Evolutionary conservation across 2,113 vertebrate genomes (phyloP).

Genomic region (Phylloscopus whistleri): DNA sequence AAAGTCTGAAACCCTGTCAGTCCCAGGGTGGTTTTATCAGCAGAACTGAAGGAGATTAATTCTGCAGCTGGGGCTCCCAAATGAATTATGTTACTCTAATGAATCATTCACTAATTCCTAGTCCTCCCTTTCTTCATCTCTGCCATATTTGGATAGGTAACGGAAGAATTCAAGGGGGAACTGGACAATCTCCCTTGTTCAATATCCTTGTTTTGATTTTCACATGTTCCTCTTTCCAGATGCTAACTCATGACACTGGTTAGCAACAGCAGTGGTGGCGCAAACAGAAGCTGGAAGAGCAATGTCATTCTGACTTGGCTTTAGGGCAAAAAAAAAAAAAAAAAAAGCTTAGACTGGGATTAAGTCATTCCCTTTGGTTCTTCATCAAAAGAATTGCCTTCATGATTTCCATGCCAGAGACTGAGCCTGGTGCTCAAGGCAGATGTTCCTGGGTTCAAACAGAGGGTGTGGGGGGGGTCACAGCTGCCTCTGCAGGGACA

Average conservation of each 20-base stretch:
- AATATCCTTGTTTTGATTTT: slow-evolving; percentile 44
- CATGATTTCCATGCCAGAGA: not conserved
- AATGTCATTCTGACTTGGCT: slow-evolving; percentile 58
- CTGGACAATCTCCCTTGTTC: slow-evolving; percentile 34
- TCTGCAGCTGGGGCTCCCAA: slow-evolving; percentile 33
- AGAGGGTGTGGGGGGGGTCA: not conserved
- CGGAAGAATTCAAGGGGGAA: not conserved
- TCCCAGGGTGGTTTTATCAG: slow-evolving; percentile 53
- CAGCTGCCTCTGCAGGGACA: not conserved
- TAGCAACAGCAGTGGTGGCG: slow-evolving; percentile 6
- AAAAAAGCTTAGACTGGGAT: not conserved
- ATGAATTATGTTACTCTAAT: slow-evolving; percentile 12
- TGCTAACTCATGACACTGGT: slow-evolving; percentile 47
- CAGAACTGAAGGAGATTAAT: slow-evolving; percentile 36
- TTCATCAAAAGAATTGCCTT: not conserved
- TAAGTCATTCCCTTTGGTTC: slow-evolving; percentile 9
- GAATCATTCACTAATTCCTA: slow-evolving; percentile 30
- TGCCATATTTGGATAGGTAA: not conserved
- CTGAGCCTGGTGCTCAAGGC: not conserved
- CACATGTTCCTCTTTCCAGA: slow-evolving; percentile 53
- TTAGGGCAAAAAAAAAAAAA: not conserved
- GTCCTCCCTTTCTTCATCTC: slow-evolving; percentile 14
- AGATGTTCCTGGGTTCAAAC: not conserved
- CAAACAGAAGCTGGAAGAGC: slow-evolving; percentile 61
- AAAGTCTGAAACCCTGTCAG: slow-evolving; percentile 31